A percentile compares a stretch with the other conserved stretches of the same genome.
Evolutionary conservation across 2,113 vertebrate genomes (phyloP).

Genomic region (Polypterus senegalus): DNA sequence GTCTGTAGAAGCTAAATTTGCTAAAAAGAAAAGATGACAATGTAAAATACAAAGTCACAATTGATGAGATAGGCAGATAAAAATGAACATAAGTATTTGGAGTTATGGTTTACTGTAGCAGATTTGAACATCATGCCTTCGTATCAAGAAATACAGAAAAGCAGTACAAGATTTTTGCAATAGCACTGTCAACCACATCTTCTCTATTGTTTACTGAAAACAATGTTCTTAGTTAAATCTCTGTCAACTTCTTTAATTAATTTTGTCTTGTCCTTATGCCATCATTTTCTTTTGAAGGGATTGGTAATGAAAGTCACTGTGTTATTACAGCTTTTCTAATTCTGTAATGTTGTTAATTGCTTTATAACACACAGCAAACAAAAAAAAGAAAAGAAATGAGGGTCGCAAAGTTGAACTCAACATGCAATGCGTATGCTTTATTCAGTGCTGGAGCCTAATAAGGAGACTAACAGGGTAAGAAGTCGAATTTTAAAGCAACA

Average conservation of each 20-base stretch:
- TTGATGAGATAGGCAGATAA: background rate
- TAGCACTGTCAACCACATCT: background rate
- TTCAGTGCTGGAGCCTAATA: no score
- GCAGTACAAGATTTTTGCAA: background rate
- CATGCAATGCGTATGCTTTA: no score
- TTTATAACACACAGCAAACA: no score
- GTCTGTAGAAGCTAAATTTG: constrained; percentile 63
- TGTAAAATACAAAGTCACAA: constrained; percentile 9
- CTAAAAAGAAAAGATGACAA: constrained; percentile 27
- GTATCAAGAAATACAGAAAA: background rate
- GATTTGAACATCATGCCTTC: background rate
- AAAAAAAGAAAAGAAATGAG: no score
- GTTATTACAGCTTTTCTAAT: background rate
- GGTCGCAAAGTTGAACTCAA: no score
- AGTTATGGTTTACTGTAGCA: background rate
- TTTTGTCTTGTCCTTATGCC: no score
- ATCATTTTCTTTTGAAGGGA: background rate
- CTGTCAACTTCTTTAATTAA: background rate
- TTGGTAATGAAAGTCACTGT: background rate
- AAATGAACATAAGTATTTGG: background rate
- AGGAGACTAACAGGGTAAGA: no score
- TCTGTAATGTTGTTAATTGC: no score
- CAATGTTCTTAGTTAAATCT: background rate
- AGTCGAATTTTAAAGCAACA: no score
- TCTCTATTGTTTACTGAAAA: background rate